Percentiles rank a stretch among this genome's conserved stretches.
Conservation (phyloP, 2,888 invertebrate species). For the Neoaliturus tenellus region DNA sequence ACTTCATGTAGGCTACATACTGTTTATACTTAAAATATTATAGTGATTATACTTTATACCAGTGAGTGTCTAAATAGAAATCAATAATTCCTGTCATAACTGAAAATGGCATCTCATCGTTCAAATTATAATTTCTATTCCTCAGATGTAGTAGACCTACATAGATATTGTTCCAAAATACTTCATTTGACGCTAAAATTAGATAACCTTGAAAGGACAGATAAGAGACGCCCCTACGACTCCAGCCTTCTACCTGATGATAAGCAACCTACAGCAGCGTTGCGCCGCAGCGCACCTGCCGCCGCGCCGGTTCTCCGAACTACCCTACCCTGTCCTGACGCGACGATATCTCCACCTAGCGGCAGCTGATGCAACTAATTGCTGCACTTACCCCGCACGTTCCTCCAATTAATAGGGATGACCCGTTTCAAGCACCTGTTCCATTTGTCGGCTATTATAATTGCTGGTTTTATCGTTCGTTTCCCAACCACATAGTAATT, state of each 20-base stretch:
- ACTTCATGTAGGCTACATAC: no score
- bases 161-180: no score
- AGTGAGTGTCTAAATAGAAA: no score
- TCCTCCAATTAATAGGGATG: constrained; percentile 7
- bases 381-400: not conserved
- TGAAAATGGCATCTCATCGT: no score
- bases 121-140: no score
- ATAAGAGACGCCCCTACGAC: not conserved
- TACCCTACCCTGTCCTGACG: not conserved
- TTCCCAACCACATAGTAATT: not conserved
- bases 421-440: constrained; percentile 1
- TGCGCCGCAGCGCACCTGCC: not conserved
- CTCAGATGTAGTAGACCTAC: no score
- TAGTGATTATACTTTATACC: no score
- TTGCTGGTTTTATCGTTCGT: not conserved
- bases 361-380: not conserved
- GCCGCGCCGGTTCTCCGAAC: no score
- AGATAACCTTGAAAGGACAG: not conserved
- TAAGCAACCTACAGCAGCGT: not conserved
- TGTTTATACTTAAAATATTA: no score
- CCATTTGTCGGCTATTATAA: not conserved
- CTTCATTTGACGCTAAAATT: no score
- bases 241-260: not conserved
- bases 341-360: not conserved
- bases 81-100: no score